Evolutionary conservation across 2,888 invertebrate species (phyloP).

Genomic region (Oligia latruncula): DNA sequence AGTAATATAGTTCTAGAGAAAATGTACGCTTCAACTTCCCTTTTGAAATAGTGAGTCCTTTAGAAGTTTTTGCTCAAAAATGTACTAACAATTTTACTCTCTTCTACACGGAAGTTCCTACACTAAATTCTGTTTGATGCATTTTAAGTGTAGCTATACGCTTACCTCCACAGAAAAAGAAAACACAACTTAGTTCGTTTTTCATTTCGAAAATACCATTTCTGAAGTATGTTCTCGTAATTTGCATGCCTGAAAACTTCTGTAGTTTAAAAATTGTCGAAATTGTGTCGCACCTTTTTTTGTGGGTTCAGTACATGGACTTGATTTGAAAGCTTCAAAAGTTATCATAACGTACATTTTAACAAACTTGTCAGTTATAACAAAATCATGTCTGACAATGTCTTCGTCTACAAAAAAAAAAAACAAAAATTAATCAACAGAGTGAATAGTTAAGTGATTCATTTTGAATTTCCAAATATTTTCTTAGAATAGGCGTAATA

Average conservation of each 20-base stretch:
- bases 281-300: conserved; percentile 13
- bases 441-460: conserved; percentile 9
- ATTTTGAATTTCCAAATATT: conserved; percentile 15
- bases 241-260: conserved; percentile 60
- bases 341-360: neutral
- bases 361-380: neutral
- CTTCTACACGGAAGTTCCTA: conserved; percentile 16
- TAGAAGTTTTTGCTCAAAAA: conserved; percentile 18
- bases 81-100: conserved; percentile 27
- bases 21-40: neutral
- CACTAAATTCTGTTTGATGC: conserved; percentile 54
- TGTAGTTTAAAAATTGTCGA: conserved; percentile 39
- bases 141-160: conserved; percentile 44
- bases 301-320: conserved; percentile 38
- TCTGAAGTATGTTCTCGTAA: conserved; percentile 61
- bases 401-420: neutral
- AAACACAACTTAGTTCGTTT: conserved; percentile 59
- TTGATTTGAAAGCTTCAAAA: neutral
- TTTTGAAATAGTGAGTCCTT: conserved; percentile 20
- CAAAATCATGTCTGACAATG: neutral
- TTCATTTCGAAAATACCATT: conserved; percentile 64
- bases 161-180: conserved; percentile 37
- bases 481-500: conserved; percentile 5
- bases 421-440: neutral
- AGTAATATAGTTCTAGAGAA: neutral